Conservation (phyloP, 1,140 invertebrate genomes). For the Habropoda laboriosa region DNA sequence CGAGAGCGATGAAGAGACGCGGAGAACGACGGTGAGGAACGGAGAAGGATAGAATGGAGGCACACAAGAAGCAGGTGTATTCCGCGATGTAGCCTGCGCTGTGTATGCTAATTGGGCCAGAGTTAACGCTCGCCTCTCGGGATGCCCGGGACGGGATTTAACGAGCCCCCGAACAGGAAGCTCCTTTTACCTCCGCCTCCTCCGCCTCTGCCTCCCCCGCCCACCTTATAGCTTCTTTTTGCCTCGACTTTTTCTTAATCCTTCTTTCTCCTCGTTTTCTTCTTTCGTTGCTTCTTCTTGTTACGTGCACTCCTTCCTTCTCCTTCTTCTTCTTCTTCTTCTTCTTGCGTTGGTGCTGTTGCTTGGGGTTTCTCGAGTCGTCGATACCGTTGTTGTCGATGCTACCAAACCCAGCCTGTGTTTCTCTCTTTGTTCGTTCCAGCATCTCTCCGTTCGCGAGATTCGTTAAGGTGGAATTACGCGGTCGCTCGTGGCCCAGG, state of each 20-base stretch:
- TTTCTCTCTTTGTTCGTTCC: neutral
- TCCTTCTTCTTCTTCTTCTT: neutral
- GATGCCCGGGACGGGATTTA: conserved; percentile 74
- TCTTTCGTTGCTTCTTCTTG: conserved; percentile 21
- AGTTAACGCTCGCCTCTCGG: conserved; percentile 73
- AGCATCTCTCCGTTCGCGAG: conserved; percentile 40
- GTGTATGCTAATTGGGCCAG: conserved; percentile 80
- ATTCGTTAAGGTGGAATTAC: conserved; percentile 75
- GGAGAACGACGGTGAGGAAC: conserved; percentile 10
- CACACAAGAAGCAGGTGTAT: conserved; percentile 79
- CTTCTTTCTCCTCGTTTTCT: conserved; percentile 54
- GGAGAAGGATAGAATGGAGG: conserved; percentile 29
- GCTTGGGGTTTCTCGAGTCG: neutral
- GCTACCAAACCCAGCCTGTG: neutral
- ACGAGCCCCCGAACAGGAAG: conserved; percentile 76
- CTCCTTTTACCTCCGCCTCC: conserved; percentile 55
- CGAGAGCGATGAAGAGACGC: conserved; percentile 38
- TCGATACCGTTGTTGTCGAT: conserved; percentile 47
- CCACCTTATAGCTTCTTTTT: neutral
- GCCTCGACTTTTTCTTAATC: conserved; percentile 61
- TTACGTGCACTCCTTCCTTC: conserved; percentile 12
- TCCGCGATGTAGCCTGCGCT: conserved; percentile 73
- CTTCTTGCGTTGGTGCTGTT: conserved; percentile 55
- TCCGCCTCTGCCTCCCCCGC: conserved; percentile 3
- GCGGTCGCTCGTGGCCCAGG: conserved; percentile 67